Percentiles rank a stretch among this genome's conserved stretches.
Conservation (phyloP, 2,797 vertebrate species). For the Arrhamphus sclerolepis region DNA sequence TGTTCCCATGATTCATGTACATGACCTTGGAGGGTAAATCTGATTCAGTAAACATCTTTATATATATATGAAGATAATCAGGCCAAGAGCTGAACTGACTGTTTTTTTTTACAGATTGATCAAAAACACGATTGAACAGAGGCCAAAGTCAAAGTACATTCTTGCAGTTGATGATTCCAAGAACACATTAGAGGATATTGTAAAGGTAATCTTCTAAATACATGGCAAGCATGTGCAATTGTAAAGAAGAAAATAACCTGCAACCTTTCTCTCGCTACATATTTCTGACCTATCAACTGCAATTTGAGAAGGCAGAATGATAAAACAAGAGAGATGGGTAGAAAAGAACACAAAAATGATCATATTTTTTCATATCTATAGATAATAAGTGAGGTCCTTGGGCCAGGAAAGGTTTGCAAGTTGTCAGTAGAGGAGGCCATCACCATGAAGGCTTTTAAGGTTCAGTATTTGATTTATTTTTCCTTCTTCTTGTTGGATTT, state of each 20-base stretch:
- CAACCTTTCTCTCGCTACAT: too few relatives aligned
- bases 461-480: slow-evolving; percentile 51
- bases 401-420: slow-evolving; percentile 83
- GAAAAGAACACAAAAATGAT: not conserved
- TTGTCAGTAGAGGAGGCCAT: slow-evolving; percentile 82
- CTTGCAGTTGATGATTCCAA: slow-evolving; percentile 88
- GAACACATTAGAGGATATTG: slow-evolving; percentile 83
- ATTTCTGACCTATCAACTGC: not conserved
- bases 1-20: slow-evolving; percentile 90
- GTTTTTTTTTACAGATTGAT: slow-evolving; percentile 78
- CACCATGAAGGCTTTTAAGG: slow-evolving; percentile 82
- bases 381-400: slow-evolving; percentile 85
- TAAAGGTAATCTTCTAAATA: slow-evolving; percentile 79
- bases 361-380: slow-evolving; percentile 62
- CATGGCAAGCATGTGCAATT: too few relatives aligned
- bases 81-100: slow-evolving; percentile 1
- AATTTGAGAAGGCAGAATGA: not conserved
- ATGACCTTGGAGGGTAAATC: slow-evolving; percentile 87
- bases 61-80: not conserved
- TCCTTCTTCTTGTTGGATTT: not conserved
- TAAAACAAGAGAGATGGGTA: not conserved
- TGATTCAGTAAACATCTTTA: not conserved
- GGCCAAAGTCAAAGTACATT: slow-evolving; percentile 84
- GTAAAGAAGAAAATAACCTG: too few relatives aligned
- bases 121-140: slow-evolving; percentile 86